Evolutionary conservation across 1,140 invertebrate genomes (phyloP).

Genomic region (Periplaneta americana): DNA sequence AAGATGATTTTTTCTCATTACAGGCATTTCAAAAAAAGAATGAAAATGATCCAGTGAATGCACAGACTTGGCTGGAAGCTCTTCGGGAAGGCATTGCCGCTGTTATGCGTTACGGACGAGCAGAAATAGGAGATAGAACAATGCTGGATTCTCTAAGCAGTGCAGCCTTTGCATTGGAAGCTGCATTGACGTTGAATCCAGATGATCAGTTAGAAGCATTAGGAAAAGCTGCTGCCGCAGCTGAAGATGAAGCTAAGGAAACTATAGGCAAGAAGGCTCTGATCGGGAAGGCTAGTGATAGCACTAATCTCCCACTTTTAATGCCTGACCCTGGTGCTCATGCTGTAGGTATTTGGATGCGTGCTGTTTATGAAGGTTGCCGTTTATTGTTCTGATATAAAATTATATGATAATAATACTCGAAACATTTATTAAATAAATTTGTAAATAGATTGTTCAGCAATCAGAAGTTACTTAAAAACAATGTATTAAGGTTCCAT

Average conservation of each 20-base stretch:
- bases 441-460: too few relatives aligned
- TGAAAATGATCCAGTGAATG: constrained; percentile 25
- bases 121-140: constrained; percentile 47
- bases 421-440: too few relatives aligned
- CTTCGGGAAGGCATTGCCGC: constrained; percentile 34
- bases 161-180: constrained; percentile 28
- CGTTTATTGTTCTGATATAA: constrained; percentile 30
- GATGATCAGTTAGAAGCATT: constrained; percentile 34
- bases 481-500: too few relatives aligned
- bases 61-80: constrained; percentile 32
- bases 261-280: constrained; percentile 40
- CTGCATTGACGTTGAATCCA: constrained; percentile 25
- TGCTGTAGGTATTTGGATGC: constrained; percentile 52
- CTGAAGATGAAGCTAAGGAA: constrained; percentile 41
- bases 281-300: constrained; percentile 18
- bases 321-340: constrained; percentile 39
- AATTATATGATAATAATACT: too few relatives aligned
- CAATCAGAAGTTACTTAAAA: too few relatives aligned
- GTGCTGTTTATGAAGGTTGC: constrained; percentile 43
- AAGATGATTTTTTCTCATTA: too few relatives aligned
- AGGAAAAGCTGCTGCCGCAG: constrained; percentile 41
- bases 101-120: constrained; percentile 45
- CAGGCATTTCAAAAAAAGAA: constrained; percentile 32
- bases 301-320: neutral
- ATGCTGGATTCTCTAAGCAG: constrained; percentile 47